Percentiles rank a stretch among this genome's conserved stretches.
phyloP scores from a whole-genome alignment of 2,113 vertebrate genomes.

The Cairina moschata region DNA sequence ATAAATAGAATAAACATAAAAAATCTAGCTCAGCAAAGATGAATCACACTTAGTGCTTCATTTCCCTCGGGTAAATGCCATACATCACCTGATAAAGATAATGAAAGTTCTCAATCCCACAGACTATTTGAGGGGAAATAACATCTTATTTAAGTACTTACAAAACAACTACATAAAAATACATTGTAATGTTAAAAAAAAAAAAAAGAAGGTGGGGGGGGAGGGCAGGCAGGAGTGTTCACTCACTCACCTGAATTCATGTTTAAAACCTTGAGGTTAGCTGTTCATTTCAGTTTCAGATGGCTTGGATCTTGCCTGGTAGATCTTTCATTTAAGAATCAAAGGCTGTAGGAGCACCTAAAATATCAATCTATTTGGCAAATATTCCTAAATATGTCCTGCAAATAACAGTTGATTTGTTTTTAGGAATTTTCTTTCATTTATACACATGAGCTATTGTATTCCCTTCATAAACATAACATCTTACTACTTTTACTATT shows the following conservation, averaged over 20 bases:
- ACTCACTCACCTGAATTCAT: not conserved
- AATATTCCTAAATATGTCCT: not conserved
- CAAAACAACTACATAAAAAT: not conserved
- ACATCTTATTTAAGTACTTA: not conserved
- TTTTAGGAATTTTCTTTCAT: not conserved
- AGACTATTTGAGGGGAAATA: not conserved
- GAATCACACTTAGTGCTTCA: not conserved
- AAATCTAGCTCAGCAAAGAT: not conserved
- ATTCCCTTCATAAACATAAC: not conserved
- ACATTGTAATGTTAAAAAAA: not conserved
- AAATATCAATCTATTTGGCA: not conserved
- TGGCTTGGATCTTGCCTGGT: not conserved
- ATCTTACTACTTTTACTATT: not conserved
- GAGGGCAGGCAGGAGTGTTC: not conserved
- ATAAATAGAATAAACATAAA: not conserved
- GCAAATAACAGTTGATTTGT: not conserved
- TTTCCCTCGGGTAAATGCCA: not conserved
- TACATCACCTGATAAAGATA: not conserved
- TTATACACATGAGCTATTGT: not conserved
- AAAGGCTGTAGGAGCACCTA: not conserved
- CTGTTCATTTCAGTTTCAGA: not conserved
- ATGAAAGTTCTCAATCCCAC: not conserved
- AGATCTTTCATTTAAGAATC: not conserved
- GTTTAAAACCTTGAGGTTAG: not conserved
- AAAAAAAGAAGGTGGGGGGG: no score